A percentile compares a stretch with the other conserved stretches of the same genome.
phyloP scores from a whole-genome alignment of 2,797 vertebrate genomes.

The Chaetophractus vellerosus region DNA sequence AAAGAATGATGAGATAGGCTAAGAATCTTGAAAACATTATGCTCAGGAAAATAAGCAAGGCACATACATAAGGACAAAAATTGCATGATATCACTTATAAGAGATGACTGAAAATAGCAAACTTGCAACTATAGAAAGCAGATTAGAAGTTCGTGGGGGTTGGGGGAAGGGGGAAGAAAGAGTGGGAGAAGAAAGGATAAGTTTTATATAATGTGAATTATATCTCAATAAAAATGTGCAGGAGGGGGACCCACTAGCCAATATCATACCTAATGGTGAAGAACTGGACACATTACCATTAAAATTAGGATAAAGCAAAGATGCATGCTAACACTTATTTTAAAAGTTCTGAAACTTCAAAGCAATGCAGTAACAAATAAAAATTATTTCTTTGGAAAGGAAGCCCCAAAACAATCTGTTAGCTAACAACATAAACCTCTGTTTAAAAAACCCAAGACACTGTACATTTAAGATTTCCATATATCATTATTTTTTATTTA shows the following conservation, averaged over 20 bases:
- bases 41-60: too few relatives aligned
- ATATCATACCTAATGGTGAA: background rate
- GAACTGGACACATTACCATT: background rate
- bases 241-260: background rate
- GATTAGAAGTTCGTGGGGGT: too few relatives aligned
- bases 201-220: too few relatives aligned
- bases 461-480: background rate
- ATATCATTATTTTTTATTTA: background rate
- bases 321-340: background rate
- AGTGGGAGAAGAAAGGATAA: too few relatives aligned
- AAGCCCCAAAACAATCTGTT: background rate
- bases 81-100: too few relatives aligned
- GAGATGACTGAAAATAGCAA: too few relatives aligned
- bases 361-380: background rate
- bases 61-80: too few relatives aligned
- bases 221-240: too few relatives aligned
- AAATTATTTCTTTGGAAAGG: background rate
- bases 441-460: conserved; percentile 4
- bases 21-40: too few relatives aligned
- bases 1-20: too few relatives aligned
- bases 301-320: background rate
- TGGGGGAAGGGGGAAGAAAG: too few relatives aligned
- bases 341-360: background rate
- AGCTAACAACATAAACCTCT: background rate
- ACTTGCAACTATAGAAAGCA: too few relatives aligned